phyloP scores from a whole-genome alignment of 2,113 vertebrate species.

The Hemiscyllium ocellatum region DNA sequence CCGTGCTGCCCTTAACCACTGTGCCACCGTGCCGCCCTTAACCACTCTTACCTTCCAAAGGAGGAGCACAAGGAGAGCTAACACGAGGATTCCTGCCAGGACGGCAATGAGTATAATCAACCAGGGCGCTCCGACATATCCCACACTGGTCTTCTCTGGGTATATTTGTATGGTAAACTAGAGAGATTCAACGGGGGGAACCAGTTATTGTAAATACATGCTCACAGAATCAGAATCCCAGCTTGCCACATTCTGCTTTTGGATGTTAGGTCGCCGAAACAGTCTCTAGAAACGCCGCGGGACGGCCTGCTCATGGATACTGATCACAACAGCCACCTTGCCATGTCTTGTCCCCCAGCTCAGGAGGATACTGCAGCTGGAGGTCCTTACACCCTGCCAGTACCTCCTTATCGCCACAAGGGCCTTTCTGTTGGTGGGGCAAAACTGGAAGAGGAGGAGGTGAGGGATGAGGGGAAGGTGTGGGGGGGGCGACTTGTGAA shows the following conservation, averaged over 20 bases:
- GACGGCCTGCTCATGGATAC: too few relatives aligned
- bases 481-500: not conserved
- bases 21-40: too few relatives aligned
- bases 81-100: constrained; percentile 70
- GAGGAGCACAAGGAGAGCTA: constrained; percentile 70
- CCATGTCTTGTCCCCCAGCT: not conserved
- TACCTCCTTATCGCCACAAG: too few relatives aligned
- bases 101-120: constrained; percentile 82
- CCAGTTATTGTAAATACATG: not conserved
- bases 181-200: not conserved
- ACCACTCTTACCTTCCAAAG: constrained; percentile 78
- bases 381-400: too few relatives aligned
- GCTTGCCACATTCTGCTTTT: not conserved
- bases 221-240: not conserved
- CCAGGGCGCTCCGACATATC: constrained; percentile 71
- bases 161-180: constrained; percentile 79
- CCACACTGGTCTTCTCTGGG: constrained; percentile 64
- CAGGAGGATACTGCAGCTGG: too few relatives aligned
- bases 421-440: not conserved
- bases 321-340: not conserved
- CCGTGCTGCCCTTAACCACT: too few relatives aligned
- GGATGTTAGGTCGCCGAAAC: not conserved
- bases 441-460: not conserved
- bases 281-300: not conserved
- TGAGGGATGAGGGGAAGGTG: not conserved